These are phyloP conservation scores for Wiebesia pumilae DNA, from an alignment of 1,140 invertebrate genomes.

Conservation along the genomic window DNA sequence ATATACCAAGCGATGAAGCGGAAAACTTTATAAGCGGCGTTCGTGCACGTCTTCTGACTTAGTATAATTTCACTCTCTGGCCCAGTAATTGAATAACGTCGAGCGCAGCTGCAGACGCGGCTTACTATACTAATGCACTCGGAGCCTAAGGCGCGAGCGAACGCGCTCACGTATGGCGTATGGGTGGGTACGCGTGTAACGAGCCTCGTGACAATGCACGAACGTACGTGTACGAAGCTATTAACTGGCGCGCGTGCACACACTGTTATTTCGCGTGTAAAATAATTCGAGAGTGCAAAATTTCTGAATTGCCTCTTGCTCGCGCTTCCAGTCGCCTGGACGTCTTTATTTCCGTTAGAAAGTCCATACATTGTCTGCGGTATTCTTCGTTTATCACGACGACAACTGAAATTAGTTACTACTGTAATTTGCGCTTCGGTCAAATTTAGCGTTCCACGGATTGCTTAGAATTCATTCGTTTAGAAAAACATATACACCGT, in stretches of 20 bases:
- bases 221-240: constrained; percentile 2
- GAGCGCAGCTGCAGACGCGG: constrained; percentile 22
- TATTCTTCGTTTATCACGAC: neutral
- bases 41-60: neutral
- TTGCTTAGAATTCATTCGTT: neutral
- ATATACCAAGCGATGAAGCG: no score
- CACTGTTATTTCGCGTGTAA: neutral
- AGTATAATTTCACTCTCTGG: neutral
- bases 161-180: no score
- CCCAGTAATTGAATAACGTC: constrained; percentile 38
- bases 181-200: neutral
- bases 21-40: no score
- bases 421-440: neutral
- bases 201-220: constrained; percentile 43
- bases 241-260: neutral
- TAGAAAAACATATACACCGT: neutral
- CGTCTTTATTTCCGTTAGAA: constrained; percentile 4
- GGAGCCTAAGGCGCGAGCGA: neutral
- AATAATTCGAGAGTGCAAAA: constrained; percentile 1
- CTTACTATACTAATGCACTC: constrained; percentile 7
- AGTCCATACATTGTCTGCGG: neutral
- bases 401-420: constrained; percentile 3
- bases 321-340: neutral
- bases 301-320: constrained; percentile 17
- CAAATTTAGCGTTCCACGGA: neutral